phyloP scores from a whole-genome alignment of 1,140 invertebrate species.

The Eupeodes corollae region DNA sequence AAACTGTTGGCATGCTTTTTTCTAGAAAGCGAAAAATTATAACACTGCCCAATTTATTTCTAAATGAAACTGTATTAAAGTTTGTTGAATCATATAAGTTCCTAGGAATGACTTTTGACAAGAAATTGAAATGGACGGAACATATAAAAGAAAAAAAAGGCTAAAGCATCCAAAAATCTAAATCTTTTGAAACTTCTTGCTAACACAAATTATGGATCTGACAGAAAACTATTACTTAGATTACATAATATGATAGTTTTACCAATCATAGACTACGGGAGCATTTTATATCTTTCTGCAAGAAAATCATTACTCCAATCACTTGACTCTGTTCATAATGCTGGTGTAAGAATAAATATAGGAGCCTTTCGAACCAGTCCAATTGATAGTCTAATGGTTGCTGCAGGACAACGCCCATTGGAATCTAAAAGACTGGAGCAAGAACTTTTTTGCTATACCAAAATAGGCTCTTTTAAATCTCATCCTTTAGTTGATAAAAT shows the following conservation, averaged over 20 bases:
- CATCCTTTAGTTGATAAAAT: background rate
- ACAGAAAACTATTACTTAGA: background rate
- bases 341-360: conserved; percentile 2
- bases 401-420: conserved; percentile 1
- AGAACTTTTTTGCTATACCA: background rate
- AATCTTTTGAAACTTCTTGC: conserved; percentile 8
- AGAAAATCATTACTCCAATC: conserved; percentile 1
- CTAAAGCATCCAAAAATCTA: background rate
- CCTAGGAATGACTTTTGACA: background rate
- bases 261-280: background rate
- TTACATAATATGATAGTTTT: conserved; percentile 7
- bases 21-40: background rate
- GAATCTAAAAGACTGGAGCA: background rate
- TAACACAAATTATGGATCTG: conserved; percentile 8
- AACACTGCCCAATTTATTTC: background rate
- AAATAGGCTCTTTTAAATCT: background rate
- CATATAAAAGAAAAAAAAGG: background rate
- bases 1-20: background rate
- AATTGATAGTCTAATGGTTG: conserved; percentile 4
- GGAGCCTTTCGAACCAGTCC: conserved; percentile 5
- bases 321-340: conserved; percentile 3
- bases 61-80: background rate
- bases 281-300: background rate
- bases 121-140: background rate
- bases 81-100: background rate